Percentiles rank a stretch among this genome's conserved stretches.
These are phyloP conservation scores for Alosa alosa DNA, from an alignment of 2,113 vertebrate species.

Conservation along the genomic window DNA sequence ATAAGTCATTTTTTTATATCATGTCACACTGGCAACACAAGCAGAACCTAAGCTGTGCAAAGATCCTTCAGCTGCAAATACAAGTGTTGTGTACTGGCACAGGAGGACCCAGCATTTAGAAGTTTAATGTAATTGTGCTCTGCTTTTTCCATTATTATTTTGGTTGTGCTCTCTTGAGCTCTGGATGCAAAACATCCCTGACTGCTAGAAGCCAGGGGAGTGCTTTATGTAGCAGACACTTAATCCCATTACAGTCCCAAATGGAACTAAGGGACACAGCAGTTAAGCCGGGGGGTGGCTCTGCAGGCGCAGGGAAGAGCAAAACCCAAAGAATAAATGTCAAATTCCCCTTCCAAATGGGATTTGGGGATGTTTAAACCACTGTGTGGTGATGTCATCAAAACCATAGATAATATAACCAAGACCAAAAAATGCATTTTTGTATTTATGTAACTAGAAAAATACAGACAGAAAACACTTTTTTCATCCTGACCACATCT, in stretches of 20 bases:
- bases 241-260: slow-evolving; percentile 43
- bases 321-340: background rate
- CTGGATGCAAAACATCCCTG: background rate
- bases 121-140: background rate
- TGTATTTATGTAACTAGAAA: background rate
- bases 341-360: background rate
- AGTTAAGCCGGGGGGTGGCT: slow-evolving; percentile 9
- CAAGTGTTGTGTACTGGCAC: too few species aligned
- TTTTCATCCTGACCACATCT: too few species aligned
- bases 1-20: too few species aligned
- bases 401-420: too few species aligned
- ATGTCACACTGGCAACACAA: too few species aligned
- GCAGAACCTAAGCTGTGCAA: too few species aligned
- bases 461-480: background rate
- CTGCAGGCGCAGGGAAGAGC: background rate
- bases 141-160: background rate
- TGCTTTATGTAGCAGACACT: slow-evolving; percentile 39
- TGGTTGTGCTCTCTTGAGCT: background rate
- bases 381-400: too few species aligned
- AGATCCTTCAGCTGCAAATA: too few species aligned
- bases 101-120: too few species aligned
- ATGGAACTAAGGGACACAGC: slow-evolving; percentile 12
- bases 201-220: slow-evolving; percentile 23
- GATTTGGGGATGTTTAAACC: background rate
- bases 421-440: background rate